Base-by-base conservation (phyloP, 2,888 invertebrate genomes). In the Epsilonema sp. region DNA sequence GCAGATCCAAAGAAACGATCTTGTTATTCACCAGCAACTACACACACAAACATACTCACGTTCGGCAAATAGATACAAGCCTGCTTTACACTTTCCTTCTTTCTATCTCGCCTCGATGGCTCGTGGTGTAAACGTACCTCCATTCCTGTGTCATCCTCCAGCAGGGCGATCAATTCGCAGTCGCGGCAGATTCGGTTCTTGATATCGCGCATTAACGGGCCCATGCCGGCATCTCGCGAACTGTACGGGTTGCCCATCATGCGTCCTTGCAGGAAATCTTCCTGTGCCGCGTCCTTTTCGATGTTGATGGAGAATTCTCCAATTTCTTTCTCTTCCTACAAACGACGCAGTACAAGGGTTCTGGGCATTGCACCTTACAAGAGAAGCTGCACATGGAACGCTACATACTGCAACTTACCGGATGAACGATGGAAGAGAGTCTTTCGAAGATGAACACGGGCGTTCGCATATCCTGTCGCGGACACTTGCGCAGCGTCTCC, bases 81-180 rank as follows among this genome's bases (percentile, higher is more conserved):
- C 31, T 31, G n/a, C n/a, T n/a, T n/a, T n/a, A n/a, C n/a, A n/a
- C n/a, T n/a, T n/a, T n/a, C n/a, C n/a, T n/a, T n/a, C n/a, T n/a
- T n/a, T n/a, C n/a, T n/a, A n/a, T n/a, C n/a, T n/a, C n/a, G n/a
- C n/a, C n/a, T n/a, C n/a, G n/a, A n/a, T n/a, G n/a, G n/a, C n/a
- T n/a, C n/a, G n/a, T n/a, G n/a, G n/a, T n/a, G n/a, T n/a, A n/a
- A n/a, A n/a, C n/a, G n/a, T n/a, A 55, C 55, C 50, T 92, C 92
- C 90, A 94, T 94, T 46, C 92, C 92, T 62, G 87, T 92, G 67
- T 94, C 97, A 66, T 97, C 94, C 64, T 97, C 94, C 1, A 94
- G 69, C 24, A 97, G 69, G 0, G 94, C 92, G n/a, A 97, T 87
- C 50, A 73, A n/a, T 65, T 97, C 94, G 68, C 94, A 94, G 69